A percentile compares a stretch with the other conserved stretches of the same genome.
Evolutionary conservation across 2,113 vertebrate genomes (phyloP).

Genomic region (Ancistrus triradiatus): DNA sequence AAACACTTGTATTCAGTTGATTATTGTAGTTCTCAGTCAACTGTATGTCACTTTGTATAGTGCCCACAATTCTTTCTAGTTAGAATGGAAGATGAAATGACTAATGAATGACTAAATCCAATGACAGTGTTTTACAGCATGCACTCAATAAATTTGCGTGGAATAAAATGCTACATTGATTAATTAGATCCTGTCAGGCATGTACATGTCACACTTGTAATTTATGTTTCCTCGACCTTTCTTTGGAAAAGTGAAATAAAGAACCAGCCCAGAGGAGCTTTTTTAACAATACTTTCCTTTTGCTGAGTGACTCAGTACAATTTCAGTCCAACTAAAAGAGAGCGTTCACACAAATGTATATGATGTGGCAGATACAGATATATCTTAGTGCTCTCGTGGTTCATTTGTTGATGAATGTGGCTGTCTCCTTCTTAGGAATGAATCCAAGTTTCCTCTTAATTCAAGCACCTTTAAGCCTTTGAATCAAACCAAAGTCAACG

Average conservation of each 20-base stretch:
- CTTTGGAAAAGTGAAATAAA: background rate
- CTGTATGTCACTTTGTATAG: too few relatives aligned
- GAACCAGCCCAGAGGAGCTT: background rate
- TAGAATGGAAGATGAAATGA: too few relatives aligned
- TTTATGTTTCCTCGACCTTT: background rate
- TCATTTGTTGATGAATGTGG: background rate
- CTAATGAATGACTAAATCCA: background rate
- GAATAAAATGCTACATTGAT: background rate
- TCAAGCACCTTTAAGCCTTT: background rate
- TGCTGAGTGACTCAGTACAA: background rate
- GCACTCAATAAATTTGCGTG: background rate
- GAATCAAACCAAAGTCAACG: background rate
- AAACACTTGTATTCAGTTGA: too few relatives aligned
- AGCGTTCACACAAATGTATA: background rate
- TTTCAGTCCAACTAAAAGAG: background rate
- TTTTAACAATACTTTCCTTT: background rate
- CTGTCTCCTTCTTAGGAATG: background rate
- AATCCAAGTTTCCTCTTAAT: background rate
- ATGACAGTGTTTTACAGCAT: background rate
- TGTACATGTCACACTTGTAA: background rate
- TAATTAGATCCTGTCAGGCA: background rate
- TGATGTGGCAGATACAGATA: background rate
- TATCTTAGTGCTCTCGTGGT: too few relatives aligned
- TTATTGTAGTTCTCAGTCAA: too few relatives aligned
- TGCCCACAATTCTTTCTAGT: too few relatives aligned